Conservation (phyloP, 64 coral and sea anemone genomes). For the Pocillopora verrucosa region DNA sequence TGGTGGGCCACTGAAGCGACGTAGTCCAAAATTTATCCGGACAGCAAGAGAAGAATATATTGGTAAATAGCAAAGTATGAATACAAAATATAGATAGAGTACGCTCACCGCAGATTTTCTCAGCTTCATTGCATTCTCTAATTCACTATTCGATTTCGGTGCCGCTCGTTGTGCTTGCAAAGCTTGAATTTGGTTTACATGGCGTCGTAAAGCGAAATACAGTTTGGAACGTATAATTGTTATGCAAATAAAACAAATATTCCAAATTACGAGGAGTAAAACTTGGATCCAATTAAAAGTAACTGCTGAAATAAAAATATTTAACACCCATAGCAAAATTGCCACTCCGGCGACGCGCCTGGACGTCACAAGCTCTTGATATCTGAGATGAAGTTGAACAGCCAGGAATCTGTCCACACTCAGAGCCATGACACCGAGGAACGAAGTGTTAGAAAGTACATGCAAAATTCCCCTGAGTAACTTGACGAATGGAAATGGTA, state of each 20-base stretch:
- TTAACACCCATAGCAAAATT: background rate
- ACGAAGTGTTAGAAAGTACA: background rate
- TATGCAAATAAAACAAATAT: background rate
- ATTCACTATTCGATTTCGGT: background rate
- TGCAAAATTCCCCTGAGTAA: background rate
- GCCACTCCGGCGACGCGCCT: background rate
- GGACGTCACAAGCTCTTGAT: background rate
- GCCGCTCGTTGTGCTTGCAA: background rate
- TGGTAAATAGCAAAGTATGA: background rate
- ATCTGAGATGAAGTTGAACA: background rate
- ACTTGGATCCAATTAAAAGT: background rate
- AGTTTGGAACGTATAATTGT: background rate
- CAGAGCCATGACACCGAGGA: background rate
- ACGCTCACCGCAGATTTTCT: background rate
- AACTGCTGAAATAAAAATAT: background rate
- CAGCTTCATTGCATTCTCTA: background rate
- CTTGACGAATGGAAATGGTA: background rate
- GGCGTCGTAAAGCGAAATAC: background rate
- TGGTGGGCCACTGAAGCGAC: too few relatives aligned
- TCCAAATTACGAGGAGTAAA: background rate
- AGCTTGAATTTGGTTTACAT: background rate
- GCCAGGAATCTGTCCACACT: constrained; percentile 11
- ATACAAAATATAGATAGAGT: background rate
- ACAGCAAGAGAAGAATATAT: too few relatives aligned
- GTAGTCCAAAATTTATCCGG: too few relatives aligned